Percentiles rank a stretch among this genome's conserved stretches.
phyloP scores from a whole-genome alignment of 2,113 vertebrate species.

The Myiagra hebetior region DNA sequence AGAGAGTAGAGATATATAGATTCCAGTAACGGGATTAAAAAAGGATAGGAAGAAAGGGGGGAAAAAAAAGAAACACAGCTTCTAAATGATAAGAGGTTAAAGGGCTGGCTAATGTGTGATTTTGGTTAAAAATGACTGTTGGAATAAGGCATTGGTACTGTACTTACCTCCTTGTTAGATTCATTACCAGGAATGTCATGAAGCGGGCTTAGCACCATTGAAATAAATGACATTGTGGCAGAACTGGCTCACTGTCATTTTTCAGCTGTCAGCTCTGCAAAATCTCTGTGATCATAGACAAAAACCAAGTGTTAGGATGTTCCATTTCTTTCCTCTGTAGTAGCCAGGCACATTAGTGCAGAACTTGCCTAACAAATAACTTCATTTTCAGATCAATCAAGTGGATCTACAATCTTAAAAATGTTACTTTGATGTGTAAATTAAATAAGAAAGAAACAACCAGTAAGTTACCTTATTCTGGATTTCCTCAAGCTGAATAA shows the following conservation, averaged over 20 bases:
- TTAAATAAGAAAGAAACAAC: background rate
- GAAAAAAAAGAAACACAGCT: background rate
- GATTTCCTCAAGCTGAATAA: background rate
- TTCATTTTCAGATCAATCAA: background rate
- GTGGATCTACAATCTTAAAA: background rate
- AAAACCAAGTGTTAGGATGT: background rate
- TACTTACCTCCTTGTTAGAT: conserved; percentile 22
- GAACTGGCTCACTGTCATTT: background rate
- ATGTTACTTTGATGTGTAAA: background rate
- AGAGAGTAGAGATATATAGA: background rate
- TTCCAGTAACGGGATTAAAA: conserved; percentile 1
- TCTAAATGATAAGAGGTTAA: background rate
- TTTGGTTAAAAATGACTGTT: conserved; percentile 30
- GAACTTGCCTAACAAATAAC: background rate
- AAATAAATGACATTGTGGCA: conserved; percentile 36
- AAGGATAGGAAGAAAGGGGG: background rate
- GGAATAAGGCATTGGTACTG: background rate
- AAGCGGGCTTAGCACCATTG: background rate
- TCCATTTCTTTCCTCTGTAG: background rate
- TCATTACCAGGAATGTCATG: conserved; percentile 22
- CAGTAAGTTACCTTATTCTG: background rate
- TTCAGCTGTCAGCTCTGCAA: conserved; percentile 11
- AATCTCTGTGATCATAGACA: background rate
- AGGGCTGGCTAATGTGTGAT: background rate
- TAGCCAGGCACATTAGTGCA: background rate